Conservation (phyloP, 2,797 vertebrate genomes). For the Pyrocephalus nanus region DNA sequence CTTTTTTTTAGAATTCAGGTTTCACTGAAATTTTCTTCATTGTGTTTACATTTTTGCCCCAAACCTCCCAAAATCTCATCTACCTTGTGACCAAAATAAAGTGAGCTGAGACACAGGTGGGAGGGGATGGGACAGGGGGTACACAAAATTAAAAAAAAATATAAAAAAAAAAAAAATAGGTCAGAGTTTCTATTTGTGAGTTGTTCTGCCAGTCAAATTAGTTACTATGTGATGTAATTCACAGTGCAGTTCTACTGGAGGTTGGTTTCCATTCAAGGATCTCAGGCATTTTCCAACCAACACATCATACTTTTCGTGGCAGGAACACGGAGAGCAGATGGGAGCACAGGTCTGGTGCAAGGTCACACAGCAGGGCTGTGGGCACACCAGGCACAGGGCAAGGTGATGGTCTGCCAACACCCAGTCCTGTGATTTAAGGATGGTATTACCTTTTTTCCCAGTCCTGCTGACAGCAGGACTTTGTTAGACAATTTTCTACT, state of each 20-base stretch:
- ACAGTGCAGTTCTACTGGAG: neutral
- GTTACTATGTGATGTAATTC: neutral
- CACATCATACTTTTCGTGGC: neutral
- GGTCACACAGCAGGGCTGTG: neutral
- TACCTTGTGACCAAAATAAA: neutral
- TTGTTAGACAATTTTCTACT: neutral
- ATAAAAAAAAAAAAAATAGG: accelerated
- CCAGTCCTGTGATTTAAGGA: neutral
- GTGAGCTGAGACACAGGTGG: neutral
- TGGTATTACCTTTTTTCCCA: neutral
- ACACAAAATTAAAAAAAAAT: too few species aligned
- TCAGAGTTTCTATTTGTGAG: neutral
- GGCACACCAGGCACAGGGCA: neutral
- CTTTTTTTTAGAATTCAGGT: neutral
- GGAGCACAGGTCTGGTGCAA: neutral
- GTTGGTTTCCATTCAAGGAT: neutral
- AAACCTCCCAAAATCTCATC: neutral
- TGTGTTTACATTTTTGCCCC: neutral
- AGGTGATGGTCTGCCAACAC: neutral
- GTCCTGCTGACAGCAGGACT: neutral
- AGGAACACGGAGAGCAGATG: neutral
- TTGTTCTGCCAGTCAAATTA: neutral
- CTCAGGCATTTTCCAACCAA: neutral
- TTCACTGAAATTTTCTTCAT: neutral
- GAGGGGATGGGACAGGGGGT: neutral